Base-by-base conservation (phyloP, 1,140 invertebrate genomes). In the Caenorhabditis brenneri region DNA sequence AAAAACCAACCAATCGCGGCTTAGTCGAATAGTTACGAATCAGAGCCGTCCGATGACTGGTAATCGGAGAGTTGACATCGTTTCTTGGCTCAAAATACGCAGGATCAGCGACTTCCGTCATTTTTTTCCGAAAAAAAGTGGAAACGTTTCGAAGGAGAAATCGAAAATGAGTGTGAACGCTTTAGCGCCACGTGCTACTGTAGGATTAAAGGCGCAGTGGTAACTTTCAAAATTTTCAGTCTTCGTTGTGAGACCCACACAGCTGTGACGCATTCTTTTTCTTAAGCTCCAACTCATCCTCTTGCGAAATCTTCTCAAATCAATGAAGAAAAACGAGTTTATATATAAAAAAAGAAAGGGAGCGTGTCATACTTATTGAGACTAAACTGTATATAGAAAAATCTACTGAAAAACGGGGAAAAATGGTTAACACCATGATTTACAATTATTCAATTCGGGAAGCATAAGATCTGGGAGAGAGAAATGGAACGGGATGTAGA, bases 1-100 rank as follows among this genome's bases (percentile, higher is more conserved):
- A 12, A 55, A 55, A 7, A 7, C 16, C 83, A 92, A 95, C 95
- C 95, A 99, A 93, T 91, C 97, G 94, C 60, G 97, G 97, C 91
- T 99, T 97, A 58, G 96, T 96, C 89, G 97, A 95, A 92, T 98
- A 99, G 93, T 99, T 95, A 89, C 97, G 93, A 81, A 95, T 95
- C 65, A 97, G 95, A 80, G 96, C 97, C 89, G 97, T 93, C 91
- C 94, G 93, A 92, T 97, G 95, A 91, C 96, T 94, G 16, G 91
- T 91, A 51, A 90, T 91, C 10, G 84, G 84, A 51, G 87, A 80
- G 79, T 91, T 90, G 48, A 90, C 90, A 74, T 91, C 89, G 79
- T 91, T 85, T 33, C 31, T 51, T 15, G 19, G 7, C 16, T 55
- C 65, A 48, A 31, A 74, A 42, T 42, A 2, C 12, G 3, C 16